phyloP scores from a whole-genome alignment of 2,113 vertebrate species.

The Panthera uncia region DNA sequence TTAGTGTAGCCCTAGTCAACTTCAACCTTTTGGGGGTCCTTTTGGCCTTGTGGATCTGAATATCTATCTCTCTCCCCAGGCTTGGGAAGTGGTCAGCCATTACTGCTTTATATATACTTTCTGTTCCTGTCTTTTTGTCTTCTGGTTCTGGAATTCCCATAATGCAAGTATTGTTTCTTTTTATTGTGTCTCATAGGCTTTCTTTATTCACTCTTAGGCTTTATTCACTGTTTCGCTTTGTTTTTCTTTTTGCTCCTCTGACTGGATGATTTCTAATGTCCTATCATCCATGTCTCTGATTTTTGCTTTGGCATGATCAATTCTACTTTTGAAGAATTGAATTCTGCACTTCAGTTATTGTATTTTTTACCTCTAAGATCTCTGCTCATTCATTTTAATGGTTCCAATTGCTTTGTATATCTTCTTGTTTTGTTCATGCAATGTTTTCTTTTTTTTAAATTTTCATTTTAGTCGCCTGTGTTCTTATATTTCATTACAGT shows the following conservation, averaged over 20 bases:
- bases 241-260: not conserved
- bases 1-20: not conserved
- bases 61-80: not conserved
- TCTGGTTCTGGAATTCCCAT: not conserved
- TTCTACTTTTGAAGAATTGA: not conserved
- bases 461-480: not conserved
- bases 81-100: not conserved
- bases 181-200: not conserved
- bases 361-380: not conserved
- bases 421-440: not conserved
- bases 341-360: not conserved
- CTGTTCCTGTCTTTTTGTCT: not conserved
- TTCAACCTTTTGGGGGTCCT: not conserved
- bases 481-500: not conserved
- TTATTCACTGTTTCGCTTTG: not conserved
- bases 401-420: not conserved
- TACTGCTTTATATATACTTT: not conserved
- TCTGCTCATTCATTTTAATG: not conserved
- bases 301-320: not conserved
- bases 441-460: not conserved
- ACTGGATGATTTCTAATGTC: not conserved
- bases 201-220: not conserved
- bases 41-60: not conserved
- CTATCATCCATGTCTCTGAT: not conserved
- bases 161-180: not conserved